Percentiles rank a stretch among this genome's conserved stretches.
phyloP scores from a whole-genome alignment of 2,797 vertebrate species.

The Molothrus aeneus region DNA sequence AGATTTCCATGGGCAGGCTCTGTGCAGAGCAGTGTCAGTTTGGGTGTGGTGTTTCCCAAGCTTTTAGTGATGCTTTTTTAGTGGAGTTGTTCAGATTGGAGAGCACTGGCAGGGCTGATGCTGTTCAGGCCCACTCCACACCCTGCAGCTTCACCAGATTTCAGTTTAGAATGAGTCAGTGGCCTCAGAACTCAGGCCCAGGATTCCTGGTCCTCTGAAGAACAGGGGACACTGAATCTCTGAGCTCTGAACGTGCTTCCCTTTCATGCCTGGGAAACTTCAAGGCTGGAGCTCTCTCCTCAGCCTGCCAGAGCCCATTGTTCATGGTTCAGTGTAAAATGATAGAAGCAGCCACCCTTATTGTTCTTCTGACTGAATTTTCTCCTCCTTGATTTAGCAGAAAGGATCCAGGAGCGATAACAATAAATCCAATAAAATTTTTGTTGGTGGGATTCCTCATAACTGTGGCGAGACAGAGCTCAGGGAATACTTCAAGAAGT shows the following conservation, averaged over 20 bases:
- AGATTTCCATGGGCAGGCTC: neutral
- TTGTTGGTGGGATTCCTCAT: constrained; percentile 99
- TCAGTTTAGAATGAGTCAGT: neutral
- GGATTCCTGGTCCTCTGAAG: neutral
- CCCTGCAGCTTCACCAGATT: neutral
- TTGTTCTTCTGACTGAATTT: constrained; percentile 3
- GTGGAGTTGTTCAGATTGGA: neutral
- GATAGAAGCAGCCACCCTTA: neutral
- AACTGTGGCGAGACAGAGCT: constrained; percentile 99
- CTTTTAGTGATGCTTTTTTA: neutral
- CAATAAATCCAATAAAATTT: constrained; percentile 99
- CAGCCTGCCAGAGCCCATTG: neutral
- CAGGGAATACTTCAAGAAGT: constrained; percentile 99
- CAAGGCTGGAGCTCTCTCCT: neutral
- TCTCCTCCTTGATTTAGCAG: constrained; percentile 81
- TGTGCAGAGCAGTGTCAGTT: neutral
- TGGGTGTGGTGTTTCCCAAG: neutral
- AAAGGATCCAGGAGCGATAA: constrained; percentile 97
- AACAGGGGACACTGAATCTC: neutral
- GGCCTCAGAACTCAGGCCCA: neutral
- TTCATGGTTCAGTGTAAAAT: neutral
- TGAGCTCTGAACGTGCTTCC: neutral
- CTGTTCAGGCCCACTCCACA: neutral
- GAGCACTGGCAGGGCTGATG: neutral
- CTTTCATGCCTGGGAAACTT: neutral